These are phyloP conservation scores for Catostylus mosaicus DNA, from an alignment of 30 jellyfish, hydroid and myxozoan species.

Conservation along the genomic window DNA sequence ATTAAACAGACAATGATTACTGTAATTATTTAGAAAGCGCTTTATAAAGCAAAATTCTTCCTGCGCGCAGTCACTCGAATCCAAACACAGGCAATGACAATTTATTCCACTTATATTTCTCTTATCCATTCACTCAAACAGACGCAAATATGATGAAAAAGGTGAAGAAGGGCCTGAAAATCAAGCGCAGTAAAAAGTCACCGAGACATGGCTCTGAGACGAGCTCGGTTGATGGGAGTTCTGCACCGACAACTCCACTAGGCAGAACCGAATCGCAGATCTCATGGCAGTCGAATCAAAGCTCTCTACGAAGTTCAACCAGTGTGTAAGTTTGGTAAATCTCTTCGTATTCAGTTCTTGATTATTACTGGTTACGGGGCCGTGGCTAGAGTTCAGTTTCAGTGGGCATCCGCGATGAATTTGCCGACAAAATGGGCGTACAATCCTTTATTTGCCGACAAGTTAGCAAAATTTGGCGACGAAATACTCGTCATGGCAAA, in stretches of 20 bases:
- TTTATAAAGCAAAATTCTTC: too few relatives aligned
- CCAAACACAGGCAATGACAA: too few relatives aligned
- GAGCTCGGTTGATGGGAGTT: slow-evolving; percentile 5
- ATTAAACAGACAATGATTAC: slow-evolving; percentile 2
- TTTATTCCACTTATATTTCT: not conserved
- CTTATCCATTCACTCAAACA: not conserved
- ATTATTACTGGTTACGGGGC: too few relatives aligned
- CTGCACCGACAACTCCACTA: slow-evolving; percentile 2
- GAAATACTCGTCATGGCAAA: too few relatives aligned
- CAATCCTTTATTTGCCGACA: too few relatives aligned
- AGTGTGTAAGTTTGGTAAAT: slow-evolving; percentile 22
- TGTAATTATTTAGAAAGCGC: too few relatives aligned
- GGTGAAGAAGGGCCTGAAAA: slow-evolving; percentile 10
- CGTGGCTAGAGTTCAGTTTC: too few relatives aligned
- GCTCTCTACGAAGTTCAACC: not conserved
- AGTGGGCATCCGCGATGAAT: too few relatives aligned
- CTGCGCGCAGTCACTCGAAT: too few relatives aligned
- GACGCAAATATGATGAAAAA: slow-evolving; percentile 38
- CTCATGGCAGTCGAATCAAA: not conserved
- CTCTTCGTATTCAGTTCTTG: too few relatives aligned
- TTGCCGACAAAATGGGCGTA: too few relatives aligned
- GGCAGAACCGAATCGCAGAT: slow-evolving; percentile 34
- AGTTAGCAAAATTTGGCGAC: too few relatives aligned
- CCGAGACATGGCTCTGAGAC: slow-evolving; percentile 1
- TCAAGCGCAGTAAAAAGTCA: slow-evolving; percentile 16